A percentile compares a stretch with the other conserved stretches of the same genome.
Conservation (phyloP, 1,140 invertebrate genomes). For the Aphis gossypii region DNA sequence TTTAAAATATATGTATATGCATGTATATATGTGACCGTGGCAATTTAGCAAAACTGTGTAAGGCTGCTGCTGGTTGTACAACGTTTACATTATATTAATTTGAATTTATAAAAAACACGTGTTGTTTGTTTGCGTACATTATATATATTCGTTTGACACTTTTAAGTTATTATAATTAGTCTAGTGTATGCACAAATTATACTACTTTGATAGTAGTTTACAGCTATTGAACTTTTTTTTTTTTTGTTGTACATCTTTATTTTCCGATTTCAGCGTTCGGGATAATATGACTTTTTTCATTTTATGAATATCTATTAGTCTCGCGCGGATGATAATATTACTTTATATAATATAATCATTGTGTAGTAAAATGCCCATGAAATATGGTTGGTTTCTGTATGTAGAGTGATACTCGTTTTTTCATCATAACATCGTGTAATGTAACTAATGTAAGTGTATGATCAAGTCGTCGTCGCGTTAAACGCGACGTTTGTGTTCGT, state of each 20-base stretch:
- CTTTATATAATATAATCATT: not conserved
- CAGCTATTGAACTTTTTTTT: not conserved
- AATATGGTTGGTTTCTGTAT: not conserved
- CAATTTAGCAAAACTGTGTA: not conserved
- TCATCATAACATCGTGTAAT: not conserved
- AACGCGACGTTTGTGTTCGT: not conserved
- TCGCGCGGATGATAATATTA: not conserved
- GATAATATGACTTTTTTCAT: not conserved
- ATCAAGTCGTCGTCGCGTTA: not conserved
- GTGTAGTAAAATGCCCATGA: not conserved
- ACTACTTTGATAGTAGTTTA: not conserved
- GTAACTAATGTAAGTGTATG: not conserved
- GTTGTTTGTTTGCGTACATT: not conserved
- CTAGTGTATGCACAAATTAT: not conserved
- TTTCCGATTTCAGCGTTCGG: not conserved
- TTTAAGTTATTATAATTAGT: not conserved
- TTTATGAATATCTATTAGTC: not conserved
- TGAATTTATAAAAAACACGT: constrained; percentile 15
- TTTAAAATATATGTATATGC: not conserved
- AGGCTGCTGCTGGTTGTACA: not conserved
- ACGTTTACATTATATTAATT: not conserved
- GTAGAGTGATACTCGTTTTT: not conserved
- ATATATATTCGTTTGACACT: not conserved
- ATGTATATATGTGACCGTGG: not conserved
- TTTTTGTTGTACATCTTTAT: not conserved